These are phyloP conservation scores for Sorex fumeus DNA, from an alignment of 2,113 vertebrate species.

Conservation along the genomic window DNA sequence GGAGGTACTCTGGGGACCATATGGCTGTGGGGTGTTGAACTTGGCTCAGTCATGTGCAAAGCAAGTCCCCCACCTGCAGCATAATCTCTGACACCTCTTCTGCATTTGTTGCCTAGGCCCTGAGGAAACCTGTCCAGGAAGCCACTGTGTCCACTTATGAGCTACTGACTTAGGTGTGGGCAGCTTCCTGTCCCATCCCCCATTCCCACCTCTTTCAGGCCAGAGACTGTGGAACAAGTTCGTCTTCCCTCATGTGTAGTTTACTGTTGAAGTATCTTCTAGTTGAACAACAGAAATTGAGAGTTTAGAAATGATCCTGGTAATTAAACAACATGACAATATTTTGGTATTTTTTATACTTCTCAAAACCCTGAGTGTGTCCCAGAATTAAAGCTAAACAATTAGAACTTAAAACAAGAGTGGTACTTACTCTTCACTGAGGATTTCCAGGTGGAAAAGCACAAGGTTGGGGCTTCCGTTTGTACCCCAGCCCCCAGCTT, in stretches of 20 bases:
- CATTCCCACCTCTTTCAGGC: fast-evolving
- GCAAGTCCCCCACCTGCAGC: too few species aligned
- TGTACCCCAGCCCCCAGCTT: not conserved
- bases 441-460: not conserved
- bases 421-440: not conserved
- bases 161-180: not conserved
- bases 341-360: not conserved
- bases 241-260: not conserved
- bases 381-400: not conserved
- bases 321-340: not conserved
- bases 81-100: too few species aligned
- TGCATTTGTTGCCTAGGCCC: too few species aligned
- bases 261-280: not conserved
- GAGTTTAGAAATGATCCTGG: not conserved
- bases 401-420: not conserved
- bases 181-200: not conserved
- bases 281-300: not conserved
- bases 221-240: not conserved
- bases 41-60: too few species aligned
- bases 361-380: not conserved
- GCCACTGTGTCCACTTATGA: too few species aligned
- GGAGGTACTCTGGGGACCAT: too few species aligned
- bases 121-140: too few species aligned
- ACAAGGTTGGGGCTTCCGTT: fast-evolving
- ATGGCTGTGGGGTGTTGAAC: too few species aligned